phyloP scores from a whole-genome alignment of 1,140 invertebrate species.

The Pseudoatta argentina region DNA sequence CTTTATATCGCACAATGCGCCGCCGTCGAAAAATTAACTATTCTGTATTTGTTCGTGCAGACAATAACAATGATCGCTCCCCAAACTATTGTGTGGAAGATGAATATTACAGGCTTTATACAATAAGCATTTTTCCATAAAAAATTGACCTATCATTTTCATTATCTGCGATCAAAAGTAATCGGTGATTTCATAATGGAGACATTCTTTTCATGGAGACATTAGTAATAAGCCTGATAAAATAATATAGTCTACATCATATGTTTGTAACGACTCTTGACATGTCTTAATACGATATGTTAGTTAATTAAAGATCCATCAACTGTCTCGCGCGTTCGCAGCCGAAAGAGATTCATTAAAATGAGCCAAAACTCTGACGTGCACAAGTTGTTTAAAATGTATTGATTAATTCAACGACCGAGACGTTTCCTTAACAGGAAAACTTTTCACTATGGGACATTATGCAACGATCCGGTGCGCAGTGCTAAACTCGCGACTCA shows the following conservation, averaged over 20 bases:
- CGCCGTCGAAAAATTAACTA: constrained; percentile 71
- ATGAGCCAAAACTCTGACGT: constrained; percentile 28
- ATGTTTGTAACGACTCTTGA: not conserved
- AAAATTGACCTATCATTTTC: too few species aligned
- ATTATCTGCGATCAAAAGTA: not conserved
- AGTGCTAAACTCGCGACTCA: constrained; percentile 11
- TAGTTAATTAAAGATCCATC: constrained; percentile 54
- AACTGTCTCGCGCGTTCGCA: not conserved
- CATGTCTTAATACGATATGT: constrained; percentile 21
- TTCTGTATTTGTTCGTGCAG: constrained; percentile 66
- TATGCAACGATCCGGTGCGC: constrained; percentile 28
- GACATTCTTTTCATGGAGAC: not conserved
- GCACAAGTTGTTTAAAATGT: constrained; percentile 21
- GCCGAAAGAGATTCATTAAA: constrained; percentile 56
- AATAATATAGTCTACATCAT: not conserved
- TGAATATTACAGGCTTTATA: not conserved
- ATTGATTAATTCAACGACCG: constrained; percentile 54
- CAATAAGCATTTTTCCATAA: too few species aligned
- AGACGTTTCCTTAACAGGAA: constrained; percentile 51
- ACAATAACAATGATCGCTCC: constrained; percentile 39
- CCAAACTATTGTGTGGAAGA: constrained; percentile 52
- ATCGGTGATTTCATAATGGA: not conserved
- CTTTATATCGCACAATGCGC: constrained; percentile 45
- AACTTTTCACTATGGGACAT: constrained; percentile 51
- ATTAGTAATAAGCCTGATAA: not conserved